Evolutionary conservation across 2,113 vertebrate species (phyloP).

Genomic region (Macaca nemestrina): DNA sequence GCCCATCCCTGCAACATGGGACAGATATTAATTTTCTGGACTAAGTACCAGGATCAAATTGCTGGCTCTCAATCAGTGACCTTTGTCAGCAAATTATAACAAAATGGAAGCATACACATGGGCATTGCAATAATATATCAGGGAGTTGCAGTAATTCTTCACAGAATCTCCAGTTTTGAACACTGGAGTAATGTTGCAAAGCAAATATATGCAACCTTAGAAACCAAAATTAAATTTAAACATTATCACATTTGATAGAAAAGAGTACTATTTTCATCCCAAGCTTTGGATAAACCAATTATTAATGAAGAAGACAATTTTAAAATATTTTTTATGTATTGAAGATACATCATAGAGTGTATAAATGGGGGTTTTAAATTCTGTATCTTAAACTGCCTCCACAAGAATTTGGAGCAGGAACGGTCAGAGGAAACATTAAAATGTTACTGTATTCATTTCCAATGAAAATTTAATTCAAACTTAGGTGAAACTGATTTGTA

Average conservation of each 20-base stretch:
- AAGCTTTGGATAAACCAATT: neutral
- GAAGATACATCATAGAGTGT: neutral
- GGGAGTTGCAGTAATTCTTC: neutral
- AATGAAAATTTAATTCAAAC: neutral
- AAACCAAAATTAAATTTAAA: neutral
- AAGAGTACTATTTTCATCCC: neutral
- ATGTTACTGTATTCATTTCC: neutral
- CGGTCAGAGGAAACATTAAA: neutral
- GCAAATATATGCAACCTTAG: neutral
- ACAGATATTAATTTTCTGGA: neutral
- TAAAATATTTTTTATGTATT: neutral
- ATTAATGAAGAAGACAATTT: neutral
- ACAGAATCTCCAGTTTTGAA: neutral
- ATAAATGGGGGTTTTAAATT: neutral
- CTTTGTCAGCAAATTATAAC: neutral
- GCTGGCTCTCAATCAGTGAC: neutral
- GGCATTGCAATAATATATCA: neutral
- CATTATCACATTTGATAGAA: neutral
- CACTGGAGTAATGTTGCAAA: neutral
- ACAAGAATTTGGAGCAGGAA: neutral
- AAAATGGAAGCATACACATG: neutral
- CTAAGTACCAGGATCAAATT: neutral
- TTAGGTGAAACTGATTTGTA: neutral
- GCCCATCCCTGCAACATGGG: neutral
- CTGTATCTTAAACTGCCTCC: neutral